phyloP scores from a whole-genome alignment of 2,797 vertebrate species.

The Hydrocynus forskahlii region DNA sequence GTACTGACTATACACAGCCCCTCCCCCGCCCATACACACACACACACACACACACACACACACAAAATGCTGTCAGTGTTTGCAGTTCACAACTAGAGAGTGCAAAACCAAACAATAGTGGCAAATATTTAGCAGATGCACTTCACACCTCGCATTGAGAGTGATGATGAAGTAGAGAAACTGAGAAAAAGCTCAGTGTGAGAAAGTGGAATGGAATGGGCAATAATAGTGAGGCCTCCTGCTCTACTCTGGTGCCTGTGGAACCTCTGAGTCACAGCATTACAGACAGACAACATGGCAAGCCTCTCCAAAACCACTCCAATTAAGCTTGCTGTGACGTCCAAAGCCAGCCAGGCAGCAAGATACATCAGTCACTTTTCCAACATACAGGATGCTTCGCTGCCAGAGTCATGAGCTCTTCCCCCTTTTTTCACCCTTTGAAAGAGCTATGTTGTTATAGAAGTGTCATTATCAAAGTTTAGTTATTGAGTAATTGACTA shows the following conservation, averaged over 20 bases:
- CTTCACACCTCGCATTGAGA: slow-evolving; percentile 36
- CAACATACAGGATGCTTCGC: slow-evolving; percentile 17
- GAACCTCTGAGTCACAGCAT: slow-evolving; percentile 76
- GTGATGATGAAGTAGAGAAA: not conserved
- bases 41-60: too few species aligned
- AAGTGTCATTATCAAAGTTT: not conserved
- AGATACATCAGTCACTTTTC: slow-evolving; percentile 26
- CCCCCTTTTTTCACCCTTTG: slow-evolving; percentile 2
- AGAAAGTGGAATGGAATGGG: slow-evolving; percentile 34
- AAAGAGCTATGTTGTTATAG: not conserved
- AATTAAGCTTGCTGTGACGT: slow-evolving; percentile 61
- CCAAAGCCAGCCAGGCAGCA: slow-evolving; percentile 43
- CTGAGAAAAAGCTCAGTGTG: not conserved
- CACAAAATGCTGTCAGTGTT: too few species aligned
- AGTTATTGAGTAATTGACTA: not conserved
- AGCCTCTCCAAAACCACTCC: slow-evolving; percentile 66
- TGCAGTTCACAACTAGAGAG: too few species aligned
- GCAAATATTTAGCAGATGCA: slow-evolving; percentile 72
- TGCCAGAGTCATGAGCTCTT: slow-evolving; percentile 26
- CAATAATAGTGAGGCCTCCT: slow-evolving; percentile 23
- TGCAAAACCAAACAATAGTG: slow-evolving; percentile 59
- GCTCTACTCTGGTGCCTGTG: slow-evolving; percentile 56
- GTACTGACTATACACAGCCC: not conserved
- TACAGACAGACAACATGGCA: slow-evolving; percentile 46
- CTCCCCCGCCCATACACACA: slow-evolving; percentile 3